Evolutionary conservation across 2,888 invertebrate genomes (phyloP).

Genomic region (Sphaeridia pumilis): DNA sequence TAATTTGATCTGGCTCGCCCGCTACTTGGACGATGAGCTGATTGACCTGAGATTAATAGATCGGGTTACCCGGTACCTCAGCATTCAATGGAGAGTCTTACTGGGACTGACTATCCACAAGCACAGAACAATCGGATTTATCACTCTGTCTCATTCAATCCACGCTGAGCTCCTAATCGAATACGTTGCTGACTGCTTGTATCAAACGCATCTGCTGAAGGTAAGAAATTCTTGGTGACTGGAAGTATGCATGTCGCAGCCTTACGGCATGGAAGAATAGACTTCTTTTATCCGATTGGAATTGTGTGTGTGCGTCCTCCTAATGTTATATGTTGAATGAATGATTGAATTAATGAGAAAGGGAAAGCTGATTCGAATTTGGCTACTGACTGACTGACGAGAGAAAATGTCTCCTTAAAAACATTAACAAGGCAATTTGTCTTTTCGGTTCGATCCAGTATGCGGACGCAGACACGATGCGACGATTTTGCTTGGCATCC

Average conservation of each 20-base stretch:
- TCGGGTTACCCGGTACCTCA: constrained; percentile 14
- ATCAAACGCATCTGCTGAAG: constrained; percentile 16
- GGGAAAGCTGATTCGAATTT: background rate
- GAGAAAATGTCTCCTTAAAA: constrained; percentile 1
- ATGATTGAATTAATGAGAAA: too few relatives aligned
- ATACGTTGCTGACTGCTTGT: constrained; percentile 16
- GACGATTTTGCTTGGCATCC: constrained; percentile 16
- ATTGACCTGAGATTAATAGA: constrained; percentile 17
- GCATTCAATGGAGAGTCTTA: constrained; percentile 18
- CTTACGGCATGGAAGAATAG: too few relatives aligned
- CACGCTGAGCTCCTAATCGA: constrained; percentile 17
- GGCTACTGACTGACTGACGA: background rate
- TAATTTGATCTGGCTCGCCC: constrained; percentile 14
- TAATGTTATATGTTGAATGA: too few relatives aligned
- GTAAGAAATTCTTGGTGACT: background rate
- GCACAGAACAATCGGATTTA: constrained; percentile 13
- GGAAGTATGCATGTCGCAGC: too few relatives aligned
- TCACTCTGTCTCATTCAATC: constrained; percentile 20
- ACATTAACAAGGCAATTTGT: constrained; percentile 41
- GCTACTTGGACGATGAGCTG: constrained; percentile 16
- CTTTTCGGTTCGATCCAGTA: constrained; percentile 42
- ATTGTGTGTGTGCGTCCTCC: too few relatives aligned
- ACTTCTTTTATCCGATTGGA: too few relatives aligned
- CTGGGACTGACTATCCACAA: constrained; percentile 15
- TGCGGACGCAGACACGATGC: constrained; percentile 16